phyloP scores from a whole-genome alignment of 2,888 invertebrate species.

The Drosophila ezoana region DNA sequence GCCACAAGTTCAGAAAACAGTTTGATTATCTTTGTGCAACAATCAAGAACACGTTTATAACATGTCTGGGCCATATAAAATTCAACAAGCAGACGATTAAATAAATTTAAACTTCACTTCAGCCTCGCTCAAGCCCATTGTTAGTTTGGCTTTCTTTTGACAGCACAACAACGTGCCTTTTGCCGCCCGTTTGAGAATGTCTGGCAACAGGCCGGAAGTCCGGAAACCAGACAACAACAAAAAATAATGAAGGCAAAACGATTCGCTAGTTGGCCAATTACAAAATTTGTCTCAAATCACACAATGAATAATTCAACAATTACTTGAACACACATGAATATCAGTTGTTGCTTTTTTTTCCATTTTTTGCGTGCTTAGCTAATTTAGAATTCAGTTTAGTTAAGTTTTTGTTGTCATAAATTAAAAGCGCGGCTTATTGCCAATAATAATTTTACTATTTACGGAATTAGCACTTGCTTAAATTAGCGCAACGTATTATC shows the following conservation, averaged over 20 bases:
- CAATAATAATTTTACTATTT: conserved; percentile 17
- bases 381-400: neutral
- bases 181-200: neutral
- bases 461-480: conserved; percentile 6
- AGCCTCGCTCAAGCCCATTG: conserved; percentile 2
- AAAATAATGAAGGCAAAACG: conserved; percentile 14
- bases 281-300: conserved; percentile 13
- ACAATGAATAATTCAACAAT: conserved; percentile 26
- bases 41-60: conserved; percentile 32
- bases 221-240: neutral
- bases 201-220: conserved; percentile 13
- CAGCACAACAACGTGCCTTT: conserved; percentile 10
- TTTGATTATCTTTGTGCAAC: conserved; percentile 16
- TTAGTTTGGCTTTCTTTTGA: conserved; percentile 13
- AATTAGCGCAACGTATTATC: conserved; percentile 11
- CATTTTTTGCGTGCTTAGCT: conserved; percentile 32
- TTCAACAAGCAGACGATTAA: conserved; percentile 1
- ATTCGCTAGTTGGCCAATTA: conserved; percentile 39
- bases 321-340: conserved; percentile 15
- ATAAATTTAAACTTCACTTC: conserved; percentile 16
- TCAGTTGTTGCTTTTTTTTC: conserved; percentile 1
- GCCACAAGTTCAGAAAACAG: conserved; percentile 1
- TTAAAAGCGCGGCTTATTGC: conserved; percentile 3
- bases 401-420: conserved; percentile 3
- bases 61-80: conserved; percentile 10